Evolutionary conservation across 2,888 invertebrate genomes (phyloP), one percentile per base, ranked within the genome.

Genomic region (Eilema caniola): DNA sequence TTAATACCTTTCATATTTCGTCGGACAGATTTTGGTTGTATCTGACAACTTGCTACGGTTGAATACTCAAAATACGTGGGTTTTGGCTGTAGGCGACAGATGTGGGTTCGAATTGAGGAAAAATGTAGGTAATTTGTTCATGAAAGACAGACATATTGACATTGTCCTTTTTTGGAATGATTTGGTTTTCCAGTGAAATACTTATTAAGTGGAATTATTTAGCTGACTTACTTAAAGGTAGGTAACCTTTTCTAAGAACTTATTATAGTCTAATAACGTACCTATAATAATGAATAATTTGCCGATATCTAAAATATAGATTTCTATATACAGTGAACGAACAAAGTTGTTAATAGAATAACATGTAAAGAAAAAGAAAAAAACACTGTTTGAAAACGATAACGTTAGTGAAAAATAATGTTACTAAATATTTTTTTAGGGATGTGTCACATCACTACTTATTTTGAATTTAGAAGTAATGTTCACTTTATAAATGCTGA

Each of bases 41-140:
- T 70, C 67, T 88, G 88, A 87, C 88, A 83, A 77, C 65, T 33
- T n/a, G 60, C 75, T 69, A 80, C 85, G 88, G 85, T 77, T 81
- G 84, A 80, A 69, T 80, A 77, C 83, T 86, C 86, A 78, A 88
- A 88, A 83, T 86, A 85, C 88, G 89, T 89, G 84, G 89, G 89
- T 78, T 79, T 69, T 24, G 70, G 59, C 78, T 84, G 83, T 72
- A 23, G 14, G 7, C 77, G 87, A 85, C 87, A 78, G 78, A 72
- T 67, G 76, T 69, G 65, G 74, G 75, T 77, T 81, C 77, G 66
- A 72, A 62, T 68, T 73, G 66, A 66, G 67, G 74, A 72, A 73
- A 80, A 76, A 70, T 68, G 66, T 47, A 59, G 14, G 62, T 70
- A 71, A 72, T 69, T 67, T 82, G 81, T 79, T 81, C 75, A 66